These are phyloP conservation scores for Suricata suricatta DNA, from an alignment of 2,113 vertebrate genomes.

Conservation along the genomic window DNA sequence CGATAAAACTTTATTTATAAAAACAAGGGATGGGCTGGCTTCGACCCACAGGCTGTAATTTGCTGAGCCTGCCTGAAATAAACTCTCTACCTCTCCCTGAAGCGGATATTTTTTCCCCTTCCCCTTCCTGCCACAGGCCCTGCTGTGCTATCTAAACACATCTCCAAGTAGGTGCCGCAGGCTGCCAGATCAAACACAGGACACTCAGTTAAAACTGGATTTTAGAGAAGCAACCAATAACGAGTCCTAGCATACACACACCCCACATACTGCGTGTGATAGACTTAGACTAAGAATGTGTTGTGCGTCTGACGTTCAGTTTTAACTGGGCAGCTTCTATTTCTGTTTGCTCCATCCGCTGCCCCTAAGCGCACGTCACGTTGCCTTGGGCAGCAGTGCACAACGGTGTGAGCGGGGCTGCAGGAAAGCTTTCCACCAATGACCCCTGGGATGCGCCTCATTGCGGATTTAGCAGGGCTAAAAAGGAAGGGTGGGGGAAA, in stretches of 20 bases:
- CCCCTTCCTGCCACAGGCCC: fast-evolving
- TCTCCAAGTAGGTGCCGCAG: fast-evolving
- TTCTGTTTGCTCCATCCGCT: neutral
- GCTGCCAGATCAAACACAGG: fast-evolving
- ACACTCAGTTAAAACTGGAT: neutral
- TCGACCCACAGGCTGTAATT: neutral
- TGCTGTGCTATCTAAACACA: neutral
- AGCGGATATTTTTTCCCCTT: neutral
- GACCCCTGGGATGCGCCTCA: fast-evolving
- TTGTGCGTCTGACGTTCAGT: neutral
- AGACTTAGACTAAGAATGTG: too few relatives aligned
- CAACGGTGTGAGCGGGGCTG: fast-evolving
- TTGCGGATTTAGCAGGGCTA: neutral
- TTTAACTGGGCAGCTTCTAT: neutral
- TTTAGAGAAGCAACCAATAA: neutral
- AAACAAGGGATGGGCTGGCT: neutral
- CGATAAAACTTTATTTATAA: neutral
- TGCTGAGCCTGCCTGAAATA: neutral
- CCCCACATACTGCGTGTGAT: fast-evolving
- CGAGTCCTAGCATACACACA: neutral
- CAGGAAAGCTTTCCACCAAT: fast-evolving
- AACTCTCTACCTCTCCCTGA: neutral
- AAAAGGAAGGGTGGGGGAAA: fast-evolving
- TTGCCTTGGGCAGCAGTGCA: neutral
- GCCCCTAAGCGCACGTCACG: fast-evolving